phyloP scores from a whole-genome alignment of 2,113 vertebrate species.

The Gobiocypris rarus region DNA sequence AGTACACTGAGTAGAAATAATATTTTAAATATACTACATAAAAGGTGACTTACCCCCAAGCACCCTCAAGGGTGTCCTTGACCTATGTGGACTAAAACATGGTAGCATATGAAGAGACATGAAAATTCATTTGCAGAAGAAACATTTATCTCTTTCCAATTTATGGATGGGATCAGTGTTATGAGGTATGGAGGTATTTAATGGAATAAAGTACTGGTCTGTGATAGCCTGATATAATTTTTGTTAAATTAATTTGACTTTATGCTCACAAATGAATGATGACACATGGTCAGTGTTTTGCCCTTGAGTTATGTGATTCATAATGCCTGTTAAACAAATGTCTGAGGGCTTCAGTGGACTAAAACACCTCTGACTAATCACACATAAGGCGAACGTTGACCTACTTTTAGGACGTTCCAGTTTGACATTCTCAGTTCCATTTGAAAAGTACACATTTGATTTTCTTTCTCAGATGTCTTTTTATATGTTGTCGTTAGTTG shows the following conservation, averaged over 20 bases:
- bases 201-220: not conserved
- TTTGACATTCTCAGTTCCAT: not conserved
- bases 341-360: not conserved
- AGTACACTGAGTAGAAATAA: too few species aligned
- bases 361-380: not conserved
- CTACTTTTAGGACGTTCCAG: not conserved
- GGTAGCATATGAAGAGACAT: not conserved
- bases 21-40: not conserved
- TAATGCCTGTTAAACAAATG: not conserved
- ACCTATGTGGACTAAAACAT: not conserved
- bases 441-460: not conserved
- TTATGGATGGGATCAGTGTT: not conserved
- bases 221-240: not conserved
- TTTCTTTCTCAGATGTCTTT: not conserved
- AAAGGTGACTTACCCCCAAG: not conserved
- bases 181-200: not conserved
- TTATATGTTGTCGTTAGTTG: not conserved
- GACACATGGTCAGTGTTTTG: constrained; percentile 17
- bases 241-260: not conserved
- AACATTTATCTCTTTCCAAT: not conserved
- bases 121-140: not conserved
- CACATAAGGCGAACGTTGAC: not conserved
- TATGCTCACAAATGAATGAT: not conserved
- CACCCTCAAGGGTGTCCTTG: not conserved
- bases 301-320: constrained; percentile 36